These are phyloP conservation scores for Drosophila athabasca DNA, from an alignment of 1,140 invertebrate genomes.

Conservation along the genomic window DNA sequence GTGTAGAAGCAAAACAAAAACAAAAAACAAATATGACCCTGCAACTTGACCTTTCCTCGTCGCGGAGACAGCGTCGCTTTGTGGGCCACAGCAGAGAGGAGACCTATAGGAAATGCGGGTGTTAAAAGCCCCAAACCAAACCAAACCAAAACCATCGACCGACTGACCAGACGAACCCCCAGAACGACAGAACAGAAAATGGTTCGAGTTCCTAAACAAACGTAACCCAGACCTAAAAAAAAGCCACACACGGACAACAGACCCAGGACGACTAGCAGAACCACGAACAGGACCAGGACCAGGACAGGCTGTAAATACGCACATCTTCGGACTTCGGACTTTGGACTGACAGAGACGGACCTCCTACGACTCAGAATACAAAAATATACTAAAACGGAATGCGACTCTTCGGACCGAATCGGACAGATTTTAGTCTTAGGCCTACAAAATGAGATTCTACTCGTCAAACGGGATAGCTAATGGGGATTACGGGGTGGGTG, in stretches of 20 bases:
- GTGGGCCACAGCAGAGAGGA: slow-evolving; percentile 1
- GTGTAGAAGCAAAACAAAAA: too few relatives aligned
- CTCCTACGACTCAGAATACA: slow-evolving; percentile 22
- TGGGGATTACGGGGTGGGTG: slow-evolving; percentile 10
- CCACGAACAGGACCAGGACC: slow-evolving; percentile 3
- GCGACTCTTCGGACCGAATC: slow-evolving; percentile 16
- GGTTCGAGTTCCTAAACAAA: slow-evolving; percentile 78
- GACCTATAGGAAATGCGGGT: too few relatives aligned
- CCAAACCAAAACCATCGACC: slow-evolving; percentile 22
- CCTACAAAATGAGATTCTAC: slow-evolving; percentile 55
- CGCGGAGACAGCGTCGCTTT: slow-evolving; percentile 9
- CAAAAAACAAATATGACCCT: too few relatives aligned
- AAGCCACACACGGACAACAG: slow-evolving; percentile 4
- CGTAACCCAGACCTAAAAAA: slow-evolving; percentile 53
- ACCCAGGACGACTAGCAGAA: neutral
- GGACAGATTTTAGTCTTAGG: slow-evolving; percentile 50
- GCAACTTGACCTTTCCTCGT: too few relatives aligned
- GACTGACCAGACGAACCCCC: slow-evolving; percentile 48
- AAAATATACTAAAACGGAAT: slow-evolving; percentile 1
- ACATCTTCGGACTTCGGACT: slow-evolving; percentile 52
- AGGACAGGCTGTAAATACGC: slow-evolving; percentile 72
- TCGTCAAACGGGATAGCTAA: neutral
- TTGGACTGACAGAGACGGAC: slow-evolving; percentile 35
- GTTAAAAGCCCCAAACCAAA: neutral
- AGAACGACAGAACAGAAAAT: slow-evolving; percentile 59